Evolutionary conservation across 2,888 invertebrate genomes (phyloP).

Genomic region (Folsomia manolachei): DNA sequence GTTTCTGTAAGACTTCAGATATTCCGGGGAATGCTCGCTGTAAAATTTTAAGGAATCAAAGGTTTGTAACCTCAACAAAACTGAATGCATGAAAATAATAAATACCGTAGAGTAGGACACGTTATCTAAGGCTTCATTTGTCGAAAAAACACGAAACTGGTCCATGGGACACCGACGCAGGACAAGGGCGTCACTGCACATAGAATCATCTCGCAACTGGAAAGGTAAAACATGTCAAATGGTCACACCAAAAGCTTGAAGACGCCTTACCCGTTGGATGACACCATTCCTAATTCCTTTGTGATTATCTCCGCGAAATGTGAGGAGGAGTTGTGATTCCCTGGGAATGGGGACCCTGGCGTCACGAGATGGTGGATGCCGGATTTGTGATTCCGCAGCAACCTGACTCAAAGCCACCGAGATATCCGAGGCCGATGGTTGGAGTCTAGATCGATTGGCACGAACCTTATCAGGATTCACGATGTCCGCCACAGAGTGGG

Average conservation of each 20-base stretch:
- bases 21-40: background rate
- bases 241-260: too few relatives aligned
- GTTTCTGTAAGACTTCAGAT: background rate
- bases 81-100: too few relatives aligned
- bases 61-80: too few relatives aligned
- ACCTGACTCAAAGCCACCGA: background rate
- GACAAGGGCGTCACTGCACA: background rate
- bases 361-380: background rate
- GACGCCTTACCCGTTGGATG: background rate
- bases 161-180: background rate
- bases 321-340: background rate
- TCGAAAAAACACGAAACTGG: background rate
- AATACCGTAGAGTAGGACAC: background rate
- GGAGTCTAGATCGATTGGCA: background rate
- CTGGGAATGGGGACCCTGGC: background rate
- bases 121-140: background rate
- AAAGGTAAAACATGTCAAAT: background rate
- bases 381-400: background rate
- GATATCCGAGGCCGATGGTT: background rate
- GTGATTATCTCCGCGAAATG: background rate
- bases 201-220: background rate
- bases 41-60: too few relatives aligned
- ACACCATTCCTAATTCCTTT: background rate
- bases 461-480: too few relatives aligned
- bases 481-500: too few relatives aligned